Base-by-base conservation (phyloP, 2,113 vertebrate genomes). In the Propithecus coquereli region DNA sequence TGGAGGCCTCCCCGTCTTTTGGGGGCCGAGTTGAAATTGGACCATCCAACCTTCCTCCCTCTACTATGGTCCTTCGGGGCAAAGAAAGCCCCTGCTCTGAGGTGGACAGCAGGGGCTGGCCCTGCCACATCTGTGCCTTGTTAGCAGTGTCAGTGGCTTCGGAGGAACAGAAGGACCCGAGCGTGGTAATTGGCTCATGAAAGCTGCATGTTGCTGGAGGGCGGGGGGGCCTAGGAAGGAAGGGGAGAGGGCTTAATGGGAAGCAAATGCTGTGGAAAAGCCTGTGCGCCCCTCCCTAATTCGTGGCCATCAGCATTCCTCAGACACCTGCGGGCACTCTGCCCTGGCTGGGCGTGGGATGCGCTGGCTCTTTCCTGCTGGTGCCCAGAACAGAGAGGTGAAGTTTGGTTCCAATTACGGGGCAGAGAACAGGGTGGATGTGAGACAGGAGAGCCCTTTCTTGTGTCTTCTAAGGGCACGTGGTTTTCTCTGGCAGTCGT, bases 321-420 rank as follows among this genome's bases (percentile, higher is more conserved):
- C 92, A 97, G 98, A 98, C 99, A 99, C 99, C 99, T 99, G 99
- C 98, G 98, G 98, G 99, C 99, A 99, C 98, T 99, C 98, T 99
- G 98, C 92, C 96, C 98, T 98, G 98, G 85, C 87, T 89, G 70
- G 87, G 57, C 47, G 22, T 45, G 93, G 94, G 94, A 77, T 91
- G 73, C 73, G 87, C 94, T 73, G 93, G 79, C 95, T 97, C 92
- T 97, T 97, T 92, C 94, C 98, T 98, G 98, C 99, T 99, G 99
- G 98, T 98, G 98, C 98, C 98, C 96, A 95, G 98, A 98, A 98
- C 98, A 83, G 98, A 99, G 98, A 98, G 97, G 79, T 65, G 74
- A 98, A 97, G 98, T 99, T 99, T 99, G 99, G 99, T 99, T 99
- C 99, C 98, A 99, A 99, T 99, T 99, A 99, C 97, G 98, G 97